Conservation (phyloP, 2,113 vertebrate species). For the Leuciscus idus region DNA sequence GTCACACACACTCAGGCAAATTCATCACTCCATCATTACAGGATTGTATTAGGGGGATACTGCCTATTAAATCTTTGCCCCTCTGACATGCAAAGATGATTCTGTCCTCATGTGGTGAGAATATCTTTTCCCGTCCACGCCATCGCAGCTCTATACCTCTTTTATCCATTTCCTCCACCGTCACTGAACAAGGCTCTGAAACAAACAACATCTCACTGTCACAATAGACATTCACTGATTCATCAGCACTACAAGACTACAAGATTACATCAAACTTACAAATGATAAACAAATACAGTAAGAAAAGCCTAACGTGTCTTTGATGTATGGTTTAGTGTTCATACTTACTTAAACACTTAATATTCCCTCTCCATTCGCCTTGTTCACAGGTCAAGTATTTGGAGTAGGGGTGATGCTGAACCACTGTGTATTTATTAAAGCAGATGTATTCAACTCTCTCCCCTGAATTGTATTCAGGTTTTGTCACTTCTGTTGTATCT, state of each 20-base stretch:
- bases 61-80: accelerated
- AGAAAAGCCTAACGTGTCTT: too few species aligned
- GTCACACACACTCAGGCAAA: background rate
- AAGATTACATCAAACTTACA: too few species aligned
- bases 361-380: background rate
- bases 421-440: background rate
- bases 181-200: background rate
- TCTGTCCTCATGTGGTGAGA: too few species aligned
- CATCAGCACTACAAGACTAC: background rate
- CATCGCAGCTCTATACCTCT: background rate
- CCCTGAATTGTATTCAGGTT: conserved; percentile 9
- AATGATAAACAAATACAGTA: too few species aligned
- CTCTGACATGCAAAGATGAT: background rate
- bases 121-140: background rate
- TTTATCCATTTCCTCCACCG: background rate
- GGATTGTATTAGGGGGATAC: background rate
- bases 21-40: background rate
- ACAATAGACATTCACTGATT: background rate
- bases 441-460: conserved; percentile 55
- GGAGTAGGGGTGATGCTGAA: background rate
- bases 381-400: too few species aligned
- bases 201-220: background rate
- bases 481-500: background rate
- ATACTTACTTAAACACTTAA: conserved; percentile 61
- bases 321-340: background rate